Evolutionary conservation across 1,140 invertebrate species (phyloP).

Genomic region (Drosophila arizonae): DNA sequence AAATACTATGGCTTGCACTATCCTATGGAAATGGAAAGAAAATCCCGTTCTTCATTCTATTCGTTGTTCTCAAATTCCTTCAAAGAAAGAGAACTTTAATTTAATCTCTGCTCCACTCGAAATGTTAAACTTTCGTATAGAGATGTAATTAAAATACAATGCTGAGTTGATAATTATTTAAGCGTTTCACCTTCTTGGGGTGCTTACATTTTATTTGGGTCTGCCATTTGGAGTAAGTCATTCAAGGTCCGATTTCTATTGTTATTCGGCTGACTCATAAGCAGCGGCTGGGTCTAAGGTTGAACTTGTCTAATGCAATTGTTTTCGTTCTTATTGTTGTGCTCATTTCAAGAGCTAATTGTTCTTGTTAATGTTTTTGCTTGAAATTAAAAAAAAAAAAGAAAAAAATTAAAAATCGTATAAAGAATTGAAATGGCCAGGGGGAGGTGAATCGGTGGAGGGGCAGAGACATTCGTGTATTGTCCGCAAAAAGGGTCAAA

Average conservation of each 20-base stretch:
- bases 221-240: slow-evolving; percentile 3
- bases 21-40: too few species aligned
- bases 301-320: slow-evolving; percentile 47
- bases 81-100: background rate
- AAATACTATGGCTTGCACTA: background rate
- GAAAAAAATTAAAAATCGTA: background rate
- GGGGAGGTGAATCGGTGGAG: background rate
- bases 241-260: slow-evolving; percentile 29
- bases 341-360: slow-evolving; percentile 67
- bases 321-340: slow-evolving; percentile 35
- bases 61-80: too few species aligned
- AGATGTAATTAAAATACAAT: slow-evolving; percentile 13
- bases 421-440: slow-evolving; percentile 10
- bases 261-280: slow-evolving; percentile 29
- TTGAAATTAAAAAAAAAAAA: slow-evolving; percentile 51
- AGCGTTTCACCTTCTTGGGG: background rate
- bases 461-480: slow-evolving; percentile 36
- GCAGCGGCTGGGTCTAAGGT: slow-evolving; percentile 10
- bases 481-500: slow-evolving; percentile 75
- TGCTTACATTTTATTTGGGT: slow-evolving; percentile 13
- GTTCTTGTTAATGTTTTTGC: slow-evolving; percentile 73
- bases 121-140: background rate
- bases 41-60: too few species aligned
- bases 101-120: background rate
- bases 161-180: slow-evolving; percentile 4